These are phyloP conservation scores for Dysidea cf. avara DNA, from an alignment of 37 sponge, comb jelly and placozoan species.

Conservation along the genomic window DNA sequence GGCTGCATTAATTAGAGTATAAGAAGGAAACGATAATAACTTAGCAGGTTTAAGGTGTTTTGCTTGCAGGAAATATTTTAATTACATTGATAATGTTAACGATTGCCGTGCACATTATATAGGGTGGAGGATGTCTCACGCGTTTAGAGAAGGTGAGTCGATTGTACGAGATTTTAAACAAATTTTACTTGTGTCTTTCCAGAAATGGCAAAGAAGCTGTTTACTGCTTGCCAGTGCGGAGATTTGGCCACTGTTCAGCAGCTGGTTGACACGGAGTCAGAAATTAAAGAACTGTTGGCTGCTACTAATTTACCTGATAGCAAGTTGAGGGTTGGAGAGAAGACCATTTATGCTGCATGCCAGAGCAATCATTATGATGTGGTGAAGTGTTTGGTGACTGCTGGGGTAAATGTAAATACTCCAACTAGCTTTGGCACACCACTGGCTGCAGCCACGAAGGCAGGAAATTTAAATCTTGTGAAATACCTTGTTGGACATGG, in stretches of 20 bases:
- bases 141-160: not conserved
- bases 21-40: no score
- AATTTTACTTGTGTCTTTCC: not conserved
- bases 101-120: not conserved
- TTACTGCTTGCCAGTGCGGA: constrained; percentile 54
- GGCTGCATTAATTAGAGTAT: no score
- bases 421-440: constrained; percentile 56
- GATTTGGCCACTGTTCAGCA: constrained; percentile 25
- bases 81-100: no score
- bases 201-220: constrained; percentile 54
- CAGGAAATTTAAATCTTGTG: constrained; percentile 64
- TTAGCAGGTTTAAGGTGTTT: no score
- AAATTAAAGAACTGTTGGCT: constrained; percentile 28
- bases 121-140: not conserved
- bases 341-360: constrained; percentile 60
- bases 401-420: constrained; percentile 42
- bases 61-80: no score
- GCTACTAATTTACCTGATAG: constrained; percentile 48
- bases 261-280: constrained; percentile 29
- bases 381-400: constrained; percentile 43
- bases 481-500: constrained; percentile 47
- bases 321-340: constrained; percentile 53
- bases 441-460: constrained; percentile 68
- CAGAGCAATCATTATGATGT: constrained; percentile 48
- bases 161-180: no score